Evolutionary conservation across 2,888 invertebrate species (phyloP).

Genomic region (Sympetrum striolatum): DNA sequence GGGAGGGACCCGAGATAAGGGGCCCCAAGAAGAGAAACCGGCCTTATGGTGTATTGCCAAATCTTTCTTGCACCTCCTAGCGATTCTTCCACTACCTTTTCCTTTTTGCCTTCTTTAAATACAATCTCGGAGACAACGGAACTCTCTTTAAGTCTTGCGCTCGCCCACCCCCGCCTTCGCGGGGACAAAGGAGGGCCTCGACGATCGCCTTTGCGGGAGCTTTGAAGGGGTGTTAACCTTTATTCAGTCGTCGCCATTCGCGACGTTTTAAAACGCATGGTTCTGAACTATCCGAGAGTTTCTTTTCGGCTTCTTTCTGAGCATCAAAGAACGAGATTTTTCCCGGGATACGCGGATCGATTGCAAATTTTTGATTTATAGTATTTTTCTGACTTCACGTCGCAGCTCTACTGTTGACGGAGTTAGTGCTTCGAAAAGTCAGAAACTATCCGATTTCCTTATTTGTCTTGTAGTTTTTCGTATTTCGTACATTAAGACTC

Average conservation of each 20-base stretch:
- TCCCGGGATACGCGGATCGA: no score
- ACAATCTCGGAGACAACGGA: neutral
- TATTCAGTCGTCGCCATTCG: neutral
- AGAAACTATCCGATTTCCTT: no score
- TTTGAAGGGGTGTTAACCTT: neutral
- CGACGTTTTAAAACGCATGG: no score
- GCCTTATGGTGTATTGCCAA: neutral
- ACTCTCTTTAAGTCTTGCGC: neutral
- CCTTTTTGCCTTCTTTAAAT: neutral
- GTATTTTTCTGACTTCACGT: no score
- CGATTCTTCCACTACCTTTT: neutral
- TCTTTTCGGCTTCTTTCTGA: no score
- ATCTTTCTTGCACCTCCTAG: neutral
- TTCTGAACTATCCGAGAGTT: no score
- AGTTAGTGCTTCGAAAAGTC: no score
- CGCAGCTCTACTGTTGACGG: no score
- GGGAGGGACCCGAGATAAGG: neutral
- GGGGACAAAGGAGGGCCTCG: neutral
- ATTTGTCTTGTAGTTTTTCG: no score
- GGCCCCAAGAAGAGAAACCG: neutral
- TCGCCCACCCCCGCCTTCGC: neutral
- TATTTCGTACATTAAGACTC: no score
- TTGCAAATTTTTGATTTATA: no score
- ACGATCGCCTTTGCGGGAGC: neutral
- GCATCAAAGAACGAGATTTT: no score